Evolutionary conservation across 2,113 vertebrate species (phyloP).

Genomic region (Dascyllus trimaculatus): DNA sequence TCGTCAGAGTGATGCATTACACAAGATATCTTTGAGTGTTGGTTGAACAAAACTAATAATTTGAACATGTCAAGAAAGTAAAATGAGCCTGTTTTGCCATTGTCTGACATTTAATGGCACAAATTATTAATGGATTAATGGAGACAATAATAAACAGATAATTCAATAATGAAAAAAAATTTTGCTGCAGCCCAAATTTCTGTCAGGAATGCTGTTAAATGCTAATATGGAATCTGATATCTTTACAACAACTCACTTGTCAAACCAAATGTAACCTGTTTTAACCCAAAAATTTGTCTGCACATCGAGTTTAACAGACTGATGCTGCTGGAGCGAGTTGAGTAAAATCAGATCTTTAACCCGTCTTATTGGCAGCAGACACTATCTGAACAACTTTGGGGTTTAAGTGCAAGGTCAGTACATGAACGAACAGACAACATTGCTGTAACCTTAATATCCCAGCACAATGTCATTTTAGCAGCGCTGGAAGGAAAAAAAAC

Average conservation of each 20-base stretch:
- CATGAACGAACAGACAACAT: neutral
- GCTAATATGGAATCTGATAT: neutral
- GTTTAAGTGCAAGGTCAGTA: constrained; percentile 1
- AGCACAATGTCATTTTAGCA: constrained; percentile 25
- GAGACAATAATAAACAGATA: neutral
- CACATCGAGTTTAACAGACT: too few relatives aligned
- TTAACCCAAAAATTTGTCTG: neutral
- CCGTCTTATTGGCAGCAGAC: neutral
- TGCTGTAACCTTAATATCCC: constrained; percentile 23
- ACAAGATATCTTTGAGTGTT: too few relatives aligned
- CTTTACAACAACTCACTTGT: too few relatives aligned
- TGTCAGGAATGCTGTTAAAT: too few relatives aligned
- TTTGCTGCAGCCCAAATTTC: neutral
- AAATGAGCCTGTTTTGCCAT: neutral
- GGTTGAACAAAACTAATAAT: too few relatives aligned
- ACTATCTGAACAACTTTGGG: neutral
- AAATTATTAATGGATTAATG: neutral
- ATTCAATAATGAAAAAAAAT: neutral
- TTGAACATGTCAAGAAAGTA: too few relatives aligned
- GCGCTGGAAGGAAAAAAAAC: neutral
- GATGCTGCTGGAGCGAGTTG: too few relatives aligned
- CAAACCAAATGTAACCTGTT: neutral
- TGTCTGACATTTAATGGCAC: neutral
- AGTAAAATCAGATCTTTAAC: too few relatives aligned
- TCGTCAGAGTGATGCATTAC: too few relatives aligned